Conservation (phyloP, 2,888 invertebrate species). For the Bedellia somnulentella region DNA sequence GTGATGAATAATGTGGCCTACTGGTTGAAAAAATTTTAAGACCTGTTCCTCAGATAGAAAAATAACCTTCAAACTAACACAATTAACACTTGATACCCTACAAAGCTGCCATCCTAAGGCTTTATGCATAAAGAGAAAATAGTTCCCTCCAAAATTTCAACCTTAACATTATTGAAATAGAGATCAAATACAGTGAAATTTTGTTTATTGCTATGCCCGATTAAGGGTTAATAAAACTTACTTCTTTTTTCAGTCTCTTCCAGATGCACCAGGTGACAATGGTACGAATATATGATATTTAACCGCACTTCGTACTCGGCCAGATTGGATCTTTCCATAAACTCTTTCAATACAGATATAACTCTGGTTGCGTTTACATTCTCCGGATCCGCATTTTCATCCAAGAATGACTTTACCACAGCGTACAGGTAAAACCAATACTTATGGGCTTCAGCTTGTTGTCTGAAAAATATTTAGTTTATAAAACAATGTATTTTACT, state of each 20-base stretch:
- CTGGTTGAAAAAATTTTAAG: no score
- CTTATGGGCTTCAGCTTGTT: constrained; percentile 70
- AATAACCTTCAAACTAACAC: no score
- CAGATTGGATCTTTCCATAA: constrained; percentile 80
- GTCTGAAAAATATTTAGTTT: constrained; percentile 26
- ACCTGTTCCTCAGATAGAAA: no score
- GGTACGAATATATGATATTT: constrained; percentile 76
- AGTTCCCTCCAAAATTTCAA: no score
- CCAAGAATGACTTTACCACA: constrained; percentile 65
- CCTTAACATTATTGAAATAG: no score
- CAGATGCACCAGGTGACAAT: constrained; percentile 73
- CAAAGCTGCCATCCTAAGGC: no score
- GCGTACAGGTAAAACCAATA: constrained; percentile 92
- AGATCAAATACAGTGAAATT: no score
- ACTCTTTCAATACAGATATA: constrained; percentile 70
- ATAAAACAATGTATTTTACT: not conserved
- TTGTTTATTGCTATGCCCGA: no score
- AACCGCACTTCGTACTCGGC: constrained; percentile 83
- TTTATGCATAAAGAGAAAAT: no score
- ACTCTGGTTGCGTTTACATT: constrained; percentile 13
- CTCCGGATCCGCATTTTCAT: constrained; percentile 16
- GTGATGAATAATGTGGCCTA: no score
- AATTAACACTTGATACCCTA: no score
- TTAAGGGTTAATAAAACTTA: no score
- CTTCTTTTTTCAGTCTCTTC: constrained; percentile 38